Base-by-base conservation (phyloP, 1,140 invertebrate genomes). In the Melanaphis sacchari region DNA sequence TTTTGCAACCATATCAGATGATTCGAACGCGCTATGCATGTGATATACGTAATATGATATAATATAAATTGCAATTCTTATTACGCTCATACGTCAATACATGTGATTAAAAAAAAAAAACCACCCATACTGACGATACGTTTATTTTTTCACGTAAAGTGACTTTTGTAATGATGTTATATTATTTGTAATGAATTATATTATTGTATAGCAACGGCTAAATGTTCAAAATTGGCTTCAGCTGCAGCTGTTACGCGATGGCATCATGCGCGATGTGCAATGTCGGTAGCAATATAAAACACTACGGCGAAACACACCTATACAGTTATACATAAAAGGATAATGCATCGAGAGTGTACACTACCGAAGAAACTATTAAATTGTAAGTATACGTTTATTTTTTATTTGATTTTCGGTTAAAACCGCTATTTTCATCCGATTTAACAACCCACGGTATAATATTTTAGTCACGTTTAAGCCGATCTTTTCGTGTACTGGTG, bases 381-480 rank as follows among this genome's bases (percentile, higher is more conserved):
- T n/a, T n/a, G 31, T 76, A 76, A 76, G 59, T n/a, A n/a, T 41
- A 41, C 40, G 36, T 41, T 8, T 84, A 40, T 40, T 76, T 84
- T 84, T 84, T 84, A 40, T 84, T 84, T 84, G 38, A 41, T 84
- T 40, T 84, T 84, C 82, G 82, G 82, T 84, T 40, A 41, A 84
- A 84, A 84, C 82, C 40, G 11, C 38, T 84, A 84, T 84, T 84
- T 84, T 84, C 9, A 40, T 40, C 3, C 9, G 3, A 3, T 22
- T 84, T 87, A 43, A 43, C 84, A 41, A 87, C 31, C 41, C 41
- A 5, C 2, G 38, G 38, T 84, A 43, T n/a, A 87, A 43, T 87
- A 87, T 43, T 46, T 87, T 87, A n/a, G 84, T 87, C 41, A 87
- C 26, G 84, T 87, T 26, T 87, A 43, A 40, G 9, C n/a, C 21